Conservation (phyloP, 2,113 vertebrate genomes). For the Myiozetetes cayanensis region DNA sequence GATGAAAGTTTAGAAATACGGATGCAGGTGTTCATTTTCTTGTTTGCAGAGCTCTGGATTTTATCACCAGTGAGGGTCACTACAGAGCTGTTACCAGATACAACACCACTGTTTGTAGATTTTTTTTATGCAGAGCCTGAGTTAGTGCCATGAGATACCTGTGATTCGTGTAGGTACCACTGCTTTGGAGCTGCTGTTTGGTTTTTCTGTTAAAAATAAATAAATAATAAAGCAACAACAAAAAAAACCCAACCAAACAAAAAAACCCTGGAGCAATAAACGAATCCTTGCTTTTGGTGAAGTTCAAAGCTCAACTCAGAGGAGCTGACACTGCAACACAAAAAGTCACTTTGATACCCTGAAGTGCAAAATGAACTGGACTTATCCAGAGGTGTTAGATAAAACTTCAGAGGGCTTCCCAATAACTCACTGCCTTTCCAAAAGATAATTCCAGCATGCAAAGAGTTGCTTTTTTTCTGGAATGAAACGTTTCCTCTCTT, state of each 20-base stretch:
- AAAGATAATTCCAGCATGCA: background rate
- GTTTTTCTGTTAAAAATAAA: background rate
- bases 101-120: slow-evolving; percentile 30
- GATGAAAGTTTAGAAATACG: slow-evolving; percentile 67
- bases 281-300: background rate
- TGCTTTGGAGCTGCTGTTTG: background rate
- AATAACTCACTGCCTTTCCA: background rate
- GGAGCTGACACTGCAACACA: background rate
- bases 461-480: background rate
- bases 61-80: slow-evolving; percentile 79
- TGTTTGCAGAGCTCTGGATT: slow-evolving; percentile 72
- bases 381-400: background rate
- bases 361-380: background rate
- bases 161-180: background rate
- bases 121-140: slow-evolving; percentile 13
- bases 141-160: background rate
- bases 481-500: background rate
- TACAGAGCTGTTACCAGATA: slow-evolving; percentile 67
- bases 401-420: background rate
- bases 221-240: background rate
- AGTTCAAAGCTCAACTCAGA: background rate
- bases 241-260: background rate
- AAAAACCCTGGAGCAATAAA: background rate
- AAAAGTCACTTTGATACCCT: background rate
- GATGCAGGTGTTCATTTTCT: slow-evolving; percentile 69